These are phyloP conservation scores for Anguilla marmorata DNA, from an alignment of 2,797 vertebrate species.

Conservation along the genomic window DNA sequence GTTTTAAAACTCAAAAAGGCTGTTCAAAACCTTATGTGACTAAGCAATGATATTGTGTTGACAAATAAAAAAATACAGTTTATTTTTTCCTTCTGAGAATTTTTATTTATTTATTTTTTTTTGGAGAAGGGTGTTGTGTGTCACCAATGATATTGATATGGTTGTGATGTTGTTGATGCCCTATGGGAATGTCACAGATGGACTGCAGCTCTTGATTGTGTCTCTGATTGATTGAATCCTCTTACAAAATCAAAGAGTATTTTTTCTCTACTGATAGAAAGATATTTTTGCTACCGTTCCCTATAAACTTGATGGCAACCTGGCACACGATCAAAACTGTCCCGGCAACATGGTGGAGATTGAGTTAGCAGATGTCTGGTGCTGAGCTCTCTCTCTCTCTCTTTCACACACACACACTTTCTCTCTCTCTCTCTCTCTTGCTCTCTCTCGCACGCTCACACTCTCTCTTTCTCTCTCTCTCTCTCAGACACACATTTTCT, in stretches of 20 bases:
- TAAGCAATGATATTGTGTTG: not conserved
- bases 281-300: not conserved
- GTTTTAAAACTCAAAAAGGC: not conserved
- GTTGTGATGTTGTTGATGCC: not conserved
- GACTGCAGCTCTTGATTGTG: not conserved
- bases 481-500: no score
- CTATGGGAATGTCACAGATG: not conserved
- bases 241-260: not conserved
- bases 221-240: not conserved
- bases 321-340: not conserved
- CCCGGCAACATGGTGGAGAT: not conserved
- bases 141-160: not conserved
- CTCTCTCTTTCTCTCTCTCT: no score
- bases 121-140: not conserved
- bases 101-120: not conserved
- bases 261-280: not conserved
- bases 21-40: not conserved
- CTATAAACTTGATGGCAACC: not conserved
- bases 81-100: not conserved
- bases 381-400: not conserved
- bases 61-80: no score
- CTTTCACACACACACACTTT: not conserved
- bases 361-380: constrained; percentile 4
- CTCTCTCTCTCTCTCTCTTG: no score
- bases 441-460: no score